Conservation (phyloP, 2,113 vertebrate species). For the Nothocercus julius region DNA sequence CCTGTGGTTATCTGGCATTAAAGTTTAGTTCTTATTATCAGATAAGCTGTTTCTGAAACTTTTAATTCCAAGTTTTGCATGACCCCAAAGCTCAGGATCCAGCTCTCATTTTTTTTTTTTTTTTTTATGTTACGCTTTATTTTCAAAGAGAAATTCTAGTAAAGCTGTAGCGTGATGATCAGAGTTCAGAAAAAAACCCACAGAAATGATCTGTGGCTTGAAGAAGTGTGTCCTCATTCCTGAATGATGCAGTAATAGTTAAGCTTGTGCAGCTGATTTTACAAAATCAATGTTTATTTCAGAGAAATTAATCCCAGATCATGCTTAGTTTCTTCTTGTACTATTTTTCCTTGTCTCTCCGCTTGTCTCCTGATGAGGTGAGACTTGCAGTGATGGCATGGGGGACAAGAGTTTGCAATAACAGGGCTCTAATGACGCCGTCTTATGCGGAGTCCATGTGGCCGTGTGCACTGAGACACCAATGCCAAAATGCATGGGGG, state of each 20-base stretch:
- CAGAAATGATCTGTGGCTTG: background rate
- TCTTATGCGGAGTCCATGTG: background rate
- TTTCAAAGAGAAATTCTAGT: background rate
- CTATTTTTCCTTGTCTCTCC: constrained; percentile 17
- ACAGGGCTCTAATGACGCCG: background rate
- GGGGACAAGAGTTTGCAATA: background rate
- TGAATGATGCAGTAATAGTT: constrained; percentile 21
- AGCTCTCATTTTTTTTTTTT: background rate
- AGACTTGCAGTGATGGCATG: background rate
- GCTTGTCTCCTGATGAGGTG: constrained; percentile 15
- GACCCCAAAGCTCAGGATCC: background rate
- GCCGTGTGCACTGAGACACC: background rate
- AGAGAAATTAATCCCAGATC: constrained; percentile 52
- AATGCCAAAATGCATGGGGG: background rate
- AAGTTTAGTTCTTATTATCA: background rate
- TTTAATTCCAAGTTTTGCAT: background rate
- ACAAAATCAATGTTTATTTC: constrained; percentile 48
- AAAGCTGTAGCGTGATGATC: background rate
- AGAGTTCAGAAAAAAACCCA: background rate
- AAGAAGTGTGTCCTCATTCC: constrained; percentile 28
- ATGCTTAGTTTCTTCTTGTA: background rate
- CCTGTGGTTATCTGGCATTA: background rate
- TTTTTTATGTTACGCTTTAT: background rate
- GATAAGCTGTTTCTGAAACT: background rate
- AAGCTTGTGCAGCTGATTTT: constrained; percentile 11